These are phyloP conservation scores for Sphaeridia pumilis DNA, from an alignment of 2,888 invertebrate genomes.

Conservation along the genomic window DNA sequence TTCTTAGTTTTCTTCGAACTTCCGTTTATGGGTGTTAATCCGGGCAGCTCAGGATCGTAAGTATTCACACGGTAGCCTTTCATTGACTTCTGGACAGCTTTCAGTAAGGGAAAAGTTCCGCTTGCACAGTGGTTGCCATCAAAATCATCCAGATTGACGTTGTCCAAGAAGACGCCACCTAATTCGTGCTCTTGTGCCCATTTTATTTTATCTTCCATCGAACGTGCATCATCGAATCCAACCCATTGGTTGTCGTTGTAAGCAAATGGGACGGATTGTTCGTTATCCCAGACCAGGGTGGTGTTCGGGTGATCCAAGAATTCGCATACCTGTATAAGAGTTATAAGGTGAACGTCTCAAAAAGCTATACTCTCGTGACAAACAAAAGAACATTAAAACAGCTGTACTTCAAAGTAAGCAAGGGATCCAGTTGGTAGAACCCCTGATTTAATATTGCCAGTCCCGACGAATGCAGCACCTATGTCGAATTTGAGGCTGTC, in stretches of 20 bases:
- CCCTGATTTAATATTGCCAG: conserved; percentile 72
- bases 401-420: conserved; percentile 72
- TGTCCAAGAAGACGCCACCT: conserved; percentile 93
- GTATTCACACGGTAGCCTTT: conserved; percentile 66
- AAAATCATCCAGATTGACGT: conserved; percentile 93
- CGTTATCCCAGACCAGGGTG: conserved; percentile 83
- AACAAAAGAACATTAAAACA: not conserved
- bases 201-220: conserved; percentile 83
- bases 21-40: too few species aligned
- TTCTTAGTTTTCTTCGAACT: conserved; percentile 78
- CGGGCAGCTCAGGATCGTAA: too few species aligned
- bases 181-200: conserved; percentile 90
- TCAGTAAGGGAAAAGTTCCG: conserved; percentile 79
- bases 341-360: not conserved
- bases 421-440: conserved; percentile 89
- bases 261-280: conserved; percentile 90
- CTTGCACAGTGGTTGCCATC: conserved; percentile 70
- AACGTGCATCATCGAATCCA: conserved; percentile 86
- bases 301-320: conserved; percentile 82
- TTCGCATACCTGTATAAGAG: conserved; percentile 56
- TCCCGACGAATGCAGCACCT: conserved; percentile 78
- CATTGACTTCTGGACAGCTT: conserved; percentile 73
- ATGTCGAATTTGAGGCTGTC: conserved; percentile 82
- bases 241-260: conserved; percentile 86
- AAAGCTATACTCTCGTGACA: not conserved